phyloP scores from a whole-genome alignment of 2,113 vertebrate genomes.

The Cryptomyrus ogoouensis region DNA sequence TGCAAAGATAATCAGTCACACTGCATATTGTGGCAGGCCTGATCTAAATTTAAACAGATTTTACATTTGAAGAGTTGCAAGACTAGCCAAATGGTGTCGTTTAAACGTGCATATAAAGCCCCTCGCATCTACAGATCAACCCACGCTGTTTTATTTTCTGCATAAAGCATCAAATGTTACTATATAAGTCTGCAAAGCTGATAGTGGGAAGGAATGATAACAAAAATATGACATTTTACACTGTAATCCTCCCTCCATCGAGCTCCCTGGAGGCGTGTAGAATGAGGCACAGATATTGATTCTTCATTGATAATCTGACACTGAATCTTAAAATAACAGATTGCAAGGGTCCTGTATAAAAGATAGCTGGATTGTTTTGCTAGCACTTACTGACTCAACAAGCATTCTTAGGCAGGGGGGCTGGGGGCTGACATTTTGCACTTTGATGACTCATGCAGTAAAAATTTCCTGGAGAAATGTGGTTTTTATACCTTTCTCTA shows the following conservation, averaged over 20 bases:
- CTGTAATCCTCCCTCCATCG: not conserved
- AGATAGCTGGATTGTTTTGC: not conserved
- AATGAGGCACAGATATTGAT: not conserved
- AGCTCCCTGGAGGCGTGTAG: not conserved
- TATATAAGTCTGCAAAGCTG: not conserved
- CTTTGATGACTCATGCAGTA: not conserved
- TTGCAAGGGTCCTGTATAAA: not conserved
- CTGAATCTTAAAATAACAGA: not conserved
- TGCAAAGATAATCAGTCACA: not conserved
- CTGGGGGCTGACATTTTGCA: not conserved
- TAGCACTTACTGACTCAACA: not conserved
- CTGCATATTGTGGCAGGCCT: not conserved
- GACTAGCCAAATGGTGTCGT: not conserved
- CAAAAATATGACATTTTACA: not conserved
- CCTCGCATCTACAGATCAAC: not conserved
- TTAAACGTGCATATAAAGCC: not conserved
- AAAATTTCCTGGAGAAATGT: not conserved
- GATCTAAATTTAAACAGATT: slow-evolving; percentile 1
- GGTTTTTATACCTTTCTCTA: not conserved
- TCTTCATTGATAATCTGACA: not conserved
- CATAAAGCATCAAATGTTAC: not conserved
- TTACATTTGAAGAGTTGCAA: not conserved
- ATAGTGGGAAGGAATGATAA: not conserved
- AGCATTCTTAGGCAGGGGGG: not conserved
- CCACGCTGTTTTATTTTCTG: not conserved